Evolutionary conservation across 2,113 vertebrate species (phyloP), one percentile per base, ranked within the genome.

Genomic region (Apodemus sylvaticus): DNA sequence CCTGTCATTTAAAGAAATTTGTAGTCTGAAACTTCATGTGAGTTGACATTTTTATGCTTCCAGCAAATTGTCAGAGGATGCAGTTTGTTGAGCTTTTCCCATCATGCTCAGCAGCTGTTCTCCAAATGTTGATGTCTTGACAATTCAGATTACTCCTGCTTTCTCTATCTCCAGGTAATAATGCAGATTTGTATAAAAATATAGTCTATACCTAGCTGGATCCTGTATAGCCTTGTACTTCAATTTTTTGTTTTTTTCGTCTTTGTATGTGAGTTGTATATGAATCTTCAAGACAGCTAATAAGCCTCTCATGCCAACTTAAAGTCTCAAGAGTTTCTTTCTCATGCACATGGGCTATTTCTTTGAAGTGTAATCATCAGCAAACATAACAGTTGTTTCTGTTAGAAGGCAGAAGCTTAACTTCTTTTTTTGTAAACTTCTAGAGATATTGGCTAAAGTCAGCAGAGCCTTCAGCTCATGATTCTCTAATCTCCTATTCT

Each of bases 11-110:
- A 64, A 90, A 94, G 82, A 85, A 94, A 90, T 96, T 42, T 87
- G 58, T 90, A 48, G 58, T 77, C 31, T 90, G 74, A 26, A 87
- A 17, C 26, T 36, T 96, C 58, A 83, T 77, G 55, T 70, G 60
- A 94, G 45, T 55, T 97, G 90, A 90, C 81, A 76, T 93, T 90
- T 88, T 71, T 64, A 58, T 71, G 90, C 60, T 34, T 94, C 19
- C 31, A 94, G 86, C 10, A 48, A 86, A 60, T 20, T 93, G 60
- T 96, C 60, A 87, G 83, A 90, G 13, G 87, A 55, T 89, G 13
- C 17, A 83, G 17, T 68, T 90, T 76, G 89, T 29, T 86, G 64
- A 68, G 13, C 5, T 71, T 94, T 71, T 94, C 42, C 36, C 77
- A 20, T 83, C 62, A 48, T 42, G 42, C 58, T 93, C 51, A 83